Base-by-base conservation (phyloP, 35 echinoderm and acorn worm species). In the Chiridota heheva region DNA sequence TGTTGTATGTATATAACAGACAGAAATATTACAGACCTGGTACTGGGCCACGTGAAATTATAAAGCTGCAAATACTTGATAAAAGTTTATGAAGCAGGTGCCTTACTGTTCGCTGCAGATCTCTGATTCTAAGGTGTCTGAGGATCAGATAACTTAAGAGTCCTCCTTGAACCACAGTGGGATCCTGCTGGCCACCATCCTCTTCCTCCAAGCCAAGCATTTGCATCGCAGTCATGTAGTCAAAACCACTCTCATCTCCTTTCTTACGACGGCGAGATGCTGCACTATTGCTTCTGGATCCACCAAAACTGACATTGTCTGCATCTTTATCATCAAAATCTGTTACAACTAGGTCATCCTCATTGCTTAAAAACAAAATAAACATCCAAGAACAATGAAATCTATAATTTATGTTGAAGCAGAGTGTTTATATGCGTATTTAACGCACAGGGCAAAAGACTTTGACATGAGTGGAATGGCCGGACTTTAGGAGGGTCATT, bases 301-400 rank as follows among this genome's bases (percentile, higher is more conserved):
- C 61, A n/a, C 76, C 72, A 39, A 87, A 91, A 68, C 64, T 98
- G 66, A 98, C 83, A 64, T 86, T 86, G 72, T 98, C 89, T 20
- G 78, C 69, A 48, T 98, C 95, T 64, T 92, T 91, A 39, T 98
- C 95, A 31, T 98, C 95, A 89, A 98, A 98, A 20, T 98, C 95
- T 31, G 80, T 82, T 13, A 98, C 75, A 27, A 73, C 68, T 43
- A 88, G 60, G 49, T 98, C 95, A 30, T 88, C 89, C 2, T 88
- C 84, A 15, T 53, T 42, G 42, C 95, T 98, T 78, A 38, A 49
- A 49, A 45, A 30, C 1, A 5, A 30, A 69, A 12, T 47, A 44
- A 5, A 72, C 32, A 6, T 12, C 8, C 8, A 51, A n/a, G n/a
- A n/a, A n/a, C n/a, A n/a, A n/a, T n/a, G n/a, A n/a, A n/a, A n/a